Evolutionary conservation across 2,888 invertebrate genomes (phyloP), one percentile per base, ranked within the genome.

Genomic region (Gerris lacustris): DNA sequence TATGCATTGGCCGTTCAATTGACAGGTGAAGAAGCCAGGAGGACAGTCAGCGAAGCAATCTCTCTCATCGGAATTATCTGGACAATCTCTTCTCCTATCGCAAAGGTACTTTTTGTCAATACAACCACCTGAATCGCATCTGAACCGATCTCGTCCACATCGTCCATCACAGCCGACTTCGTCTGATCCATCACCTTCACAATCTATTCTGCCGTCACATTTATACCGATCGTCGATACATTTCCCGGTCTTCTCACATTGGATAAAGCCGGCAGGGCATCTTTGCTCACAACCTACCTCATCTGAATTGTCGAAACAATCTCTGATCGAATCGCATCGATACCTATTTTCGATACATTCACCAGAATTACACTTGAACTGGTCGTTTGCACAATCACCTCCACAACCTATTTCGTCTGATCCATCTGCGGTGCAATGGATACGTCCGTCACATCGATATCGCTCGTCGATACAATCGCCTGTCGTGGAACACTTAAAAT

Each of bases 291-390:
- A 90, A 75, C 84, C 84, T 71, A 75, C 67, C 79, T 89, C 89
- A 78, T 89, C 89, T 44, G 86, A 84, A 67, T 82, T 81, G 74
- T 87, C 87, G 44, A 78, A 77, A 77, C 88, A 88, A 74, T 88
- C 83, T 17, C 64, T 67, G 5, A 77, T 68, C 47, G 82, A 81
- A 77, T 88, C 82, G 79, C 88, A 88, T 45, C 82, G 82, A 68
- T 78, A 79, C 71, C 78, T 79, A 64, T 76, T 77, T 62, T 84
- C 82, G 74, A 89, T 84, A 79, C 89, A 89, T 44, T 79, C 78
- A 6, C 85, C 85, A 79, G 84, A 85, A 72, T 80, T 80, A 78
- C 90, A 90, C 73, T 81, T 83, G 80, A 84, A 87, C 78, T 89
- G 83, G 69, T 81, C 80, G 4, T 79, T 63, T 2, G 77, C 78